Evolutionary conservation across 2,888 invertebrate genomes (phyloP), one percentile per base, ranked within the genome.

Genomic region (Diarsia mendica): DNA sequence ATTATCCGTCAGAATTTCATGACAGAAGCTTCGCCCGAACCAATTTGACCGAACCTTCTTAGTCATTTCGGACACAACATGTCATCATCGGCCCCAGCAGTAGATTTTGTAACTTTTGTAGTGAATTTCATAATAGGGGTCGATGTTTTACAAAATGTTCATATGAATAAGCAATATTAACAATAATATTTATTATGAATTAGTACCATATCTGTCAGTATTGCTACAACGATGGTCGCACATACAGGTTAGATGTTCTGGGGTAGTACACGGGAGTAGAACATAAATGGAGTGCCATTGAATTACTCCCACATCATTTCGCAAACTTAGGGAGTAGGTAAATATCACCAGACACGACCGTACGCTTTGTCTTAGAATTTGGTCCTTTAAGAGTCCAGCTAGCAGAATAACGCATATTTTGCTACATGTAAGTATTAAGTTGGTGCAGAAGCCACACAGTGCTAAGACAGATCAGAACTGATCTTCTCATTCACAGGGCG

Each of bases 241-340:
- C 77, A 89, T 90, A 89, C 93, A 93, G 91, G 90, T 92, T 93
- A 94, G 92, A 89, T 83, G 91, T 92, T 92, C 84, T 89, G 87
- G 88, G 78, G 79, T 91, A 92, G 92, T 86, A 82, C 8, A 83
- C 88, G 84, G 44, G 33, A 53, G 55, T 72, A 66, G 64, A 66
- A 64, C 46, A 69, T 39, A 33, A 76, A 77, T 77, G 71, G 85
- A 81, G 76, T 84, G 61, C 53, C 18, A 48, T 65, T 6, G 0
- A 33, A 9, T 1, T 49, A n/a, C 9, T 23, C 9, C 0, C 3
- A 33, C 23, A 46, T 63, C 1, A 53, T 49, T 64, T 49, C 55
- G 9, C 49, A 58, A n/a, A 10, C 20, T 11, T 74, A 33, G 9
- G 0, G 23, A 28, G 18, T 65, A 18, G 46, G 23, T n/a, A n/a